Percentiles rank a stretch among this genome's conserved stretches.
Evolutionary conservation across 2,888 invertebrate genomes (phyloP).

Genomic region (Balanococcus diminutus): DNA sequence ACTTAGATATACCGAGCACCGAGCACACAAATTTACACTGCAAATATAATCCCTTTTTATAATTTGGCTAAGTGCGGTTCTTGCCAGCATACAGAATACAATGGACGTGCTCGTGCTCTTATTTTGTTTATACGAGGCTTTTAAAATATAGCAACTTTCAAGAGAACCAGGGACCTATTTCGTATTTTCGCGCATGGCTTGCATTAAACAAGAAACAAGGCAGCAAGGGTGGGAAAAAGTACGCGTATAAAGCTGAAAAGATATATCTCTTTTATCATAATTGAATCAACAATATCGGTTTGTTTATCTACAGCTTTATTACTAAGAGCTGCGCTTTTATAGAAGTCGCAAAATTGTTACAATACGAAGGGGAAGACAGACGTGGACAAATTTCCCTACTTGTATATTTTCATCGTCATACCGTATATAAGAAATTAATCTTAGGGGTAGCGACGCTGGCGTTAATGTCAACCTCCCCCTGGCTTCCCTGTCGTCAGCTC

Average conservation of each 20-base stretch:
- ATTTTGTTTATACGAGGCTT: constrained; percentile 20
- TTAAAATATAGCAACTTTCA: background rate
- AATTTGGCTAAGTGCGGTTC: constrained; percentile 45
- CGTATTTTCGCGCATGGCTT: background rate
- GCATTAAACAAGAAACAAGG: background rate
- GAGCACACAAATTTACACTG: constrained; percentile 30
- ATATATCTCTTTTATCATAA: constrained; percentile 53
- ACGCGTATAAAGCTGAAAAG: constrained; percentile 6
- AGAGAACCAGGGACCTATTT: background rate
- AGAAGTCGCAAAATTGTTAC: background rate
- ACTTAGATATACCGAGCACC: background rate
- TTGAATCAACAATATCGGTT: constrained; percentile 52
- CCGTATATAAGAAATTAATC: constrained; percentile 47
- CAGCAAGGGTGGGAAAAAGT: too few species aligned
- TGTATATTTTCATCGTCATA: background rate
- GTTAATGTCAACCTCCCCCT: background rate
- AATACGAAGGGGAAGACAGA: background rate
- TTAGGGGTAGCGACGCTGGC: constrained; percentile 22
- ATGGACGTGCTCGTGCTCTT: background rate
- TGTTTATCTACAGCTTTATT: constrained; percentile 47
- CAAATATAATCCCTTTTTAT: constrained; percentile 50
- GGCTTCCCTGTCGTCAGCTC: background rate
- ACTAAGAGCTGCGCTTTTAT: background rate
- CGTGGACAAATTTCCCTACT: constrained; percentile 31
- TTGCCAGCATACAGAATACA: background rate